Base-by-base conservation (phyloP, 2,113 vertebrate species). In the Pterocles orientalis region DNA sequence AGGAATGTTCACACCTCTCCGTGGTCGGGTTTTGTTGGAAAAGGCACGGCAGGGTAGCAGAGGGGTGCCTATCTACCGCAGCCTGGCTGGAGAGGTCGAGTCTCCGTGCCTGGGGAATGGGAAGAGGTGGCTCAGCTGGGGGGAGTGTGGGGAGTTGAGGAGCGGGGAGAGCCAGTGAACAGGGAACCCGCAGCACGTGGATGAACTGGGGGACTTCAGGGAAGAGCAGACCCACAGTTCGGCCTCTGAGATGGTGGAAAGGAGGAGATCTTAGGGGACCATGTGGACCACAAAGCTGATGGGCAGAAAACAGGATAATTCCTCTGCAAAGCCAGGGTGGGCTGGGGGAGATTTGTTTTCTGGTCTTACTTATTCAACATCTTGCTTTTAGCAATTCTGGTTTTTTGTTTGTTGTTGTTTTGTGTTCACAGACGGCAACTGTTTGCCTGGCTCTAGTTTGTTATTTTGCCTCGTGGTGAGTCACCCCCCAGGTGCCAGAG, bases 101-200 rank as follows among this genome's bases (percentile, higher is more conserved):
- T 84, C 91, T 84, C 77, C 17, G 7, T 47, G 50, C n/a, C 92
- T 75, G 56, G 36, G 19, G 69, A 41, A 41, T 62, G 54, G 56
- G 70, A 94, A 54, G 47, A 70, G 51, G 28, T 62, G 41, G 36
- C 28, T 87, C 36, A 36, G 12, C 28, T 60, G 51, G 43, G 43
- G 78, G 56, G 45, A 73, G 14, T 1, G 0, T 16, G n/a, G 12
- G 12, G 20, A 68, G 10, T 80, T 81, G 36, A 56, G 48, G 12
- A 58, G n/a, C n/a, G n/a, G n/a, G n/a, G n/a, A n/a, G n/a, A n/a
- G 29, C 6, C 66, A 83, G 31, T 0, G 0, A 80, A 43, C 10
- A 50, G 20, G n/a, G 62, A 88, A 36, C 10, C 9, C 3, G 0
- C 8, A 43, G 53, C 0, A 0, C 4, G 1, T 31, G 85, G 33